These are phyloP conservation scores for Helarctos malayanus DNA, from an alignment of 2,797 vertebrate genomes.

Conservation along the genomic window DNA sequence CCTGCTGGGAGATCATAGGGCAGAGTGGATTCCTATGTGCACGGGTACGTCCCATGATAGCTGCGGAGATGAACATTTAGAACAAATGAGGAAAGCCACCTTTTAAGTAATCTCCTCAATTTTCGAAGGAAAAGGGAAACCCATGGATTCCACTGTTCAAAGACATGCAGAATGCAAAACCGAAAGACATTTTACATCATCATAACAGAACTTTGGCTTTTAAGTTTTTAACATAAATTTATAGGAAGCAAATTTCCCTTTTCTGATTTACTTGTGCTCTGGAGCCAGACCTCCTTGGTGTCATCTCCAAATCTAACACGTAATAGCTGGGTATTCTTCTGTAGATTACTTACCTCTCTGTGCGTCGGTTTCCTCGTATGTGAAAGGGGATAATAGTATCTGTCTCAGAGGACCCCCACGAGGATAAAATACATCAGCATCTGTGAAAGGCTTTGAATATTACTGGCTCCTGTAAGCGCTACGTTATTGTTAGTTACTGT, in stretches of 20 bases:
- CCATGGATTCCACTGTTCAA: background rate
- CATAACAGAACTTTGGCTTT: background rate
- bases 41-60: fast-evolving
- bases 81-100: background rate
- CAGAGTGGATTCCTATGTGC: background rate
- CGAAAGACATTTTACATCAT: background rate
- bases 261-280: background rate
- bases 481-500: background rate
- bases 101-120: background rate
- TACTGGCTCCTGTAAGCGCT: background rate
- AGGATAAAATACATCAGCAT: background rate
- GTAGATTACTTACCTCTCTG: background rate
- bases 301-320: background rate
- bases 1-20: background rate
- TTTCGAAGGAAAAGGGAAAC: slow-evolving; percentile 26
- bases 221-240: background rate
- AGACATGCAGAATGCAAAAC: background rate
- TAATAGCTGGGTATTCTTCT: background rate
- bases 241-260: background rate
- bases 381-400: background rate
- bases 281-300: background rate
- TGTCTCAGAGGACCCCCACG: background rate
- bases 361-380: background rate
- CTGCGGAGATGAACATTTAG: background rate
- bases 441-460: background rate